phyloP scores from a whole-genome alignment of 2,888 invertebrate genomes.

The Platypus cylindrus region DNA sequence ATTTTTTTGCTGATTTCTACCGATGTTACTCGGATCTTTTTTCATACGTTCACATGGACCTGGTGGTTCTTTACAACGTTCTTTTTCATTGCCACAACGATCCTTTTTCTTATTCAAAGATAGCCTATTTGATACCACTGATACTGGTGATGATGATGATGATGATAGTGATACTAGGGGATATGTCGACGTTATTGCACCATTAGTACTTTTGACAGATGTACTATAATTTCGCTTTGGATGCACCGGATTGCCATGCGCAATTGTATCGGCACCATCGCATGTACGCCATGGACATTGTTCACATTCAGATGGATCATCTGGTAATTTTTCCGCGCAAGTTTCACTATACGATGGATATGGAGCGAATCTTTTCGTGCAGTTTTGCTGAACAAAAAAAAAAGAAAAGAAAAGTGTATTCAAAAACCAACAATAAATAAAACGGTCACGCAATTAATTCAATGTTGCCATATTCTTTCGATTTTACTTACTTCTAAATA shows the following conservation, averaged over 20 bases:
- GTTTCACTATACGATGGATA: constrained; percentile 15
- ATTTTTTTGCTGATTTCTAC: no score
- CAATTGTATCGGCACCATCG: constrained; percentile 12
- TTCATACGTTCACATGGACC: constrained; percentile 11
- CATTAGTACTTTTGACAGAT: no score
- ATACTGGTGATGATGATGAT: no score
- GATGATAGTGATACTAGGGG: no score
- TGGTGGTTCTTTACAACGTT: constrained; percentile 12
- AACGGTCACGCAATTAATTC: background rate
- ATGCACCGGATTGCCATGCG: constrained; percentile 11
- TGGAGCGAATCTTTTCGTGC: constrained; percentile 12
- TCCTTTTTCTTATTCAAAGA: constrained; percentile 4
- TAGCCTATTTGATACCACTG: no score
- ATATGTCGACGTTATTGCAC: no score
- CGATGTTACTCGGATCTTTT: no score
- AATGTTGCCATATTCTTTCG: no score
- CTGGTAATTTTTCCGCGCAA: constrained; percentile 12
- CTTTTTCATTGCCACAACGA: constrained; percentile 1
- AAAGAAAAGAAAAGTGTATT: background rate
- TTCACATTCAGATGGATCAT: constrained; percentile 14
- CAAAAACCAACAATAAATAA: background rate
- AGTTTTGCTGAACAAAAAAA: constrained; percentile 2
- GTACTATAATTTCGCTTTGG: constrained; percentile 7
- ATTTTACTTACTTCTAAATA: constrained; percentile 12
- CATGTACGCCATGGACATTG: constrained; percentile 16